Evolutionary conservation across 2,888 invertebrate species (phyloP), one percentile per base, ranked within the genome.

Genomic region (Apeira syringaria): DNA sequence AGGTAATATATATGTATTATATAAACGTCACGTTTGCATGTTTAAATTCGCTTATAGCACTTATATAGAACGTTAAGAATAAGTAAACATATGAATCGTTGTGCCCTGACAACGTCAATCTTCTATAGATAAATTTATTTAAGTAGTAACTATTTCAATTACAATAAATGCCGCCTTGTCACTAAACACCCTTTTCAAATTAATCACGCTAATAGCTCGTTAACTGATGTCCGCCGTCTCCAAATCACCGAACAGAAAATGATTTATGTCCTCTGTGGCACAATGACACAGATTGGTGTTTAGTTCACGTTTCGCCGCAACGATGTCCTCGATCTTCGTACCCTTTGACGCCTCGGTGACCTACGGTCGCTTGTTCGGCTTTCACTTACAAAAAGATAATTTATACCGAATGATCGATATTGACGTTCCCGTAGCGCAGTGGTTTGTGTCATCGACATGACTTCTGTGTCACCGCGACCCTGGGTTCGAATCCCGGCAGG

Each of bases 181-280:
- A 43, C 39, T 5, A 36, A 41, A 15, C 26, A 44, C 34, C 35
- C 31, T 32, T 51, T 54, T 50, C 59, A 32, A 68, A 68, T 68
- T 62, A 64, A 63, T 57, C 59, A 45, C 50, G 58, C 53, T 74
- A 68, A 75, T 66, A 59, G 65, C 55, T 68, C 62, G 61, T 67
- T 68, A 62, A 61, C 62, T 39, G 55, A 55, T 54, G 65, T 63
- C 66, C 60, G 53, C 36, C 30, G 47, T 47, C 57, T 50, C 36
- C 28, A 29, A 44, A 50, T 46, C 51, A 46, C 47, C 44, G 42
- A 42, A 33, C 43, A 36, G 52, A 54, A n/a, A 58, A 62, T 74
- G 74, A 76, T 75, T 75, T 64, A 75, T 74, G 61, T 59, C 58
- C 51, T 30, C 51, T 49, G 2, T 20, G 20, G 7, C 7, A 20